phyloP scores from a whole-genome alignment of 1,140 invertebrate species.

The Drosophila littoralis region DNA sequence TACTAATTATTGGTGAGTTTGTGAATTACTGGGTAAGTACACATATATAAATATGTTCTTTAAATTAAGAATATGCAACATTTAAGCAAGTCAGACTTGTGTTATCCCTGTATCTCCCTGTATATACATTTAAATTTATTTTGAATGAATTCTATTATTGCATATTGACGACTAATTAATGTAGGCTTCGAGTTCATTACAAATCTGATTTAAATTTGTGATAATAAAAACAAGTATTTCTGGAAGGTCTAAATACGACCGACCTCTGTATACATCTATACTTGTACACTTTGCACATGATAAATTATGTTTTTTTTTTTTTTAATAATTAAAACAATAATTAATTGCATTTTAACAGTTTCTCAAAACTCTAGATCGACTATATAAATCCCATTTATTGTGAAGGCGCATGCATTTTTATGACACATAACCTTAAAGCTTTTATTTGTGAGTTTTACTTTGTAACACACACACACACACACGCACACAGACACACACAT shows the following conservation, averaged over 20 bases:
- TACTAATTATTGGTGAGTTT: no score
- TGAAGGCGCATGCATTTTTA: constrained; percentile 3
- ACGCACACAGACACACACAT: constrained; percentile 12
- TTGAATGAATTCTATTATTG: no score
- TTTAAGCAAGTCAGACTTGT: no score
- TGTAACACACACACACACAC: constrained; percentile 17
- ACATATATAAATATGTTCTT: no score
- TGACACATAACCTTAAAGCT: constrained; percentile 38
- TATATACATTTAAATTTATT: no score
- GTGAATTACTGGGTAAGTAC: no score
- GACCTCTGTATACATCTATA: background rate
- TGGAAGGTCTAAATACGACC: background rate
- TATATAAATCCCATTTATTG: background rate
- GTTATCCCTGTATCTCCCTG: no score
- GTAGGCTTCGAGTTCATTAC: no score
- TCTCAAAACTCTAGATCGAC: background rate
- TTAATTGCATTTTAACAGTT: background rate
- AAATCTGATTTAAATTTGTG: no score
- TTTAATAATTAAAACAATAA: background rate
- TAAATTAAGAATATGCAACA: no score
- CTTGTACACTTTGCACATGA: no score
- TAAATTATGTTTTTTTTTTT: background rate
- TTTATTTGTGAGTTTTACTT: constrained; percentile 16
- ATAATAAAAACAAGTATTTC: background rate
- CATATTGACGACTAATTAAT: no score